Evolutionary conservation across 2,888 invertebrate species (phyloP), one percentile per base, ranked within the genome.

Genomic region (Sicus ferrugineus): DNA sequence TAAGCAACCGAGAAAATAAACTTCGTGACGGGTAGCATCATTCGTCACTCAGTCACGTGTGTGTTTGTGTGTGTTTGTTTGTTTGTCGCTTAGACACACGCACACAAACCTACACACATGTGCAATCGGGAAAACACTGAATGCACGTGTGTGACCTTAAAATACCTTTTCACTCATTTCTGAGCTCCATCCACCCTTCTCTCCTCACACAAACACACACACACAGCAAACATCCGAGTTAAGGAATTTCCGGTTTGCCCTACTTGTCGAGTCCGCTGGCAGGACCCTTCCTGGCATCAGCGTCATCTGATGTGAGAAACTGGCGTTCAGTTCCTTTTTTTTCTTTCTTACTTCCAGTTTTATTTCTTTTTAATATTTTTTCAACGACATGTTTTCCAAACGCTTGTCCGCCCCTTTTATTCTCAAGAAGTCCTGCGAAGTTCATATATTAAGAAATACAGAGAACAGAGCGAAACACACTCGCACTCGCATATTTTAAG

Each of bases 21-120:
- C 50, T 3, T 5, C 50, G 23, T 21, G 50, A n/a, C 19, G 50
- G 50, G 42, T 3, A n/a, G 73, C 73, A 75, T 70, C 80, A 79
- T 79, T 79, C 80, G 79, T 78, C 78, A 80, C 74, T 70, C 73
- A 74, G 54, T 68, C 67, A 62, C 58, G 61, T 58, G 28, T 38
- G 63, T 34, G 16, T 9, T 16, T 42, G 42, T 38, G 16, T 23
- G 21, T 21, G 26, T 14, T 3, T 19, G 21, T 14, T 6, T 14
- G 11, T 23, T 4, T 23, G 52, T 21, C 21, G 38, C 38, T 11
- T 34, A 56, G 23, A 21, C 64, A 19, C 16, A n/a, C 63, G 48
- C 48, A 63, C 63, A 26, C 26, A n/a, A 14, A 52, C 52, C 21
- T 5, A 5, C 56, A 56, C 56, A 26, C 58, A 59, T 21, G 3